phyloP scores from a whole-genome alignment of 1,140 invertebrate species.

The Scylla paramamosain region DNA sequence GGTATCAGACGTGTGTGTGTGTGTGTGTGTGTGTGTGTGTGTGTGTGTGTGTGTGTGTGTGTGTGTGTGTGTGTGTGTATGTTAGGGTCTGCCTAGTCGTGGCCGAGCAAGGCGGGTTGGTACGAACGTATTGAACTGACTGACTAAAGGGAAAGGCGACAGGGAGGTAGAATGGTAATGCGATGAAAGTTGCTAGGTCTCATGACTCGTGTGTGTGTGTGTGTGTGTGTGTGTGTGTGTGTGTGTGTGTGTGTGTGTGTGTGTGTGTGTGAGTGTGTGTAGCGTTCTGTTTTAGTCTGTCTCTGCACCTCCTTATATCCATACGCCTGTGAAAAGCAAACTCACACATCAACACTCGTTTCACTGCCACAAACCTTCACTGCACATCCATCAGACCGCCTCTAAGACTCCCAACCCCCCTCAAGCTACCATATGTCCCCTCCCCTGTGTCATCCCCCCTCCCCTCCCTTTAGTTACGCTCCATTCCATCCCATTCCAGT shows the following conservation, averaged over 20 bases:
- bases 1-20: too few species aligned
- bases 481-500: too few species aligned
- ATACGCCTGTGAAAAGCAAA: too few species aligned
- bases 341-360: too few species aligned
- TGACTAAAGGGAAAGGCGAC: neutral
- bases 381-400: too few species aligned
- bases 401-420: neutral
- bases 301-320: neutral
- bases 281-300: neutral
- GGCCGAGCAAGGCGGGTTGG: neutral
- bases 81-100: too few species aligned
- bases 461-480: too few species aligned
- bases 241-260: slow-evolving; percentile 44
- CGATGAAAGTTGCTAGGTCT: neutral
- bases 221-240: slow-evolving; percentile 39
- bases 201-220: neutral
- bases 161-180: neutral
- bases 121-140: neutral
- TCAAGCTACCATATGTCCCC: neutral
- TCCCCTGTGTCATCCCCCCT: neutral
- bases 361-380: too few species aligned
- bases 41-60: too few species aligned
- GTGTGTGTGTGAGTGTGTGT: slow-evolving; percentile 21
- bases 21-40: too few species aligned
- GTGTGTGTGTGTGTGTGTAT: too few species aligned